Base-by-base conservation (phyloP, 2,797 vertebrate species). In the Neosilurus hyrtlii region DNA sequence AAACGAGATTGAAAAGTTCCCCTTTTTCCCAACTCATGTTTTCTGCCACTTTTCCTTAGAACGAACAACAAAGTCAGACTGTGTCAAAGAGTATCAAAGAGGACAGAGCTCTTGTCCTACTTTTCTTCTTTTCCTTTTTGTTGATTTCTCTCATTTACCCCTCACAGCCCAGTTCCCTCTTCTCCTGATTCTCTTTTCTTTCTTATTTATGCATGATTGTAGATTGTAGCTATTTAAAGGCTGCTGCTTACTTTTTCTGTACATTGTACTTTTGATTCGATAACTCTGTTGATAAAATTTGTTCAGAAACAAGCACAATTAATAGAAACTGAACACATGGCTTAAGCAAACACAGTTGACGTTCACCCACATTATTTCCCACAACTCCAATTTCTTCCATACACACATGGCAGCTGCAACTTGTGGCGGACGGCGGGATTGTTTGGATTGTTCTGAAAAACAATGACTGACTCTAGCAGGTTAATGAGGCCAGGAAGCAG, bases 401-500 rank as follows among this genome's bases (percentile, higher is more conserved):
- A 85, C 3, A 35, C 70, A 52, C 62, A 51, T 49, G 84, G 83
- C 81, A 77, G 86, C 79, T 82, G 82, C 85, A 84, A 87, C 85
- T 86, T 86, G 88, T 80, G 85, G 84, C 80, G 86, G 89, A 90
- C 88, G 86, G 89, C 0, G 18, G 74, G 75, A 83, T 85, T 89
- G 86, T 86, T 86, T 83, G 78, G 80, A 85, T 88, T 86, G 85
- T 87, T 84, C 57, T 78, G 65, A 73, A 81, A 86, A 87, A 89
- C 89, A 93, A 93, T 90, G 82, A 86, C 79, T 14, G 84, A 82
- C 83, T 87, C 86, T 76, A 87, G 89, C 91, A 93, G 93, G 93
- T 94, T 93, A 94, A 94, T 93, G 92, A 89, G 88, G 86, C 85
- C 88, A 86, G 86, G 83, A 87, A 84, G 80, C 76, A 82, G 83